These are phyloP conservation scores for Tetragonisca angustula DNA, from an alignment of 2,888 invertebrate genomes.

Conservation along the genomic window DNA sequence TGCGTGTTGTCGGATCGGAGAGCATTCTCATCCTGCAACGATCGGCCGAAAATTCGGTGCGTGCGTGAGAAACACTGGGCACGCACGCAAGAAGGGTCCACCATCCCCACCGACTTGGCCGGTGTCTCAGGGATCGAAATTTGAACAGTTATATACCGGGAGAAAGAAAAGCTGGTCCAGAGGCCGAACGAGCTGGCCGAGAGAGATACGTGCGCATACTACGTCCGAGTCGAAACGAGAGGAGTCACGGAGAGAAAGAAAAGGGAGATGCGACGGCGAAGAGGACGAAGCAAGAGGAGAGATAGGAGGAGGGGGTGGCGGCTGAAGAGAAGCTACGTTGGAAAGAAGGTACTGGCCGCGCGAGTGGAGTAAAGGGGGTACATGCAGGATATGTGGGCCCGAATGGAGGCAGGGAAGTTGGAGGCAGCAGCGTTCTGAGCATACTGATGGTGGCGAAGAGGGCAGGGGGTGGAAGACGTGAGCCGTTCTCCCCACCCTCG, in stretches of 20 bases:
- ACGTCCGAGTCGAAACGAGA: slow-evolving; percentile 40
- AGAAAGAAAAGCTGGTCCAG: slow-evolving; percentile 79
- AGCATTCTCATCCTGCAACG: background rate
- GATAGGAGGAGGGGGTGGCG: slow-evolving; percentile 56
- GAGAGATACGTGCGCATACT: slow-evolving; percentile 37
- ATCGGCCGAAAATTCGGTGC: slow-evolving; percentile 18
- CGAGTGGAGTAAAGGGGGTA: slow-evolving; percentile 49
- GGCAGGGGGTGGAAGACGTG: slow-evolving; percentile 79
- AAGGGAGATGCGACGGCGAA: slow-evolving; percentile 30
- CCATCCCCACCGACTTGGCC: slow-evolving; percentile 71
- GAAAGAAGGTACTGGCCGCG: slow-evolving; percentile 46
- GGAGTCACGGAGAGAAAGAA: background rate
- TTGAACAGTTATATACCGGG: slow-evolving; percentile 80
- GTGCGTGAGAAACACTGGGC: slow-evolving; percentile 78
- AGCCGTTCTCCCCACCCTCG: slow-evolving; percentile 80
- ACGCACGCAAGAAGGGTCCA: slow-evolving; percentile 74
- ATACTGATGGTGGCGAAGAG: slow-evolving; percentile 56
- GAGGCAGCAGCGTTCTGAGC: slow-evolving; percentile 51
- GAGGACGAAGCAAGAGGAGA: slow-evolving; percentile 35
- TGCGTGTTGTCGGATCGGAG: background rate
- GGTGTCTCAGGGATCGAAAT: slow-evolving; percentile 77
- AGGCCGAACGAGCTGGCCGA: slow-evolving; percentile 55
- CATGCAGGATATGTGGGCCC: slow-evolving; percentile 55
- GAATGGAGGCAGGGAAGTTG: slow-evolving; percentile 59
- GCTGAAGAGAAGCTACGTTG: slow-evolving; percentile 62